A percentile compares a stretch with the other conserved stretches of the same genome.
phyloP scores from a whole-genome alignment of 2,888 invertebrate species.

The Ophion slaviceki region DNA sequence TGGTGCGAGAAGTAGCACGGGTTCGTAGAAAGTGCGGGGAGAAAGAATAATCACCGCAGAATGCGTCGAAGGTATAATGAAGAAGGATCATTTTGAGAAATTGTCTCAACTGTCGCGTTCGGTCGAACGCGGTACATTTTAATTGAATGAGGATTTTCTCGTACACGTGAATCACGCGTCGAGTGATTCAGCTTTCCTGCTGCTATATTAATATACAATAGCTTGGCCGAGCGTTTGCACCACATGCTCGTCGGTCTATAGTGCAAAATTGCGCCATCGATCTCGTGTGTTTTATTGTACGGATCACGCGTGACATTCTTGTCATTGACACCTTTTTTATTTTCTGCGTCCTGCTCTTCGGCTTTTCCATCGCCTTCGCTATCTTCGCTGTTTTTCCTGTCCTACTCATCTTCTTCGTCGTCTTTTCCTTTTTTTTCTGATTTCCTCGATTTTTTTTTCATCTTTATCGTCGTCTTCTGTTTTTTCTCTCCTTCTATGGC shows the following conservation, averaged over 20 bases:
- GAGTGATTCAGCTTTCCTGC: neutral
- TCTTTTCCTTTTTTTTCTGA: neutral
- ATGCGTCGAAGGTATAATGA: neutral
- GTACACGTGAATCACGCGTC: neutral
- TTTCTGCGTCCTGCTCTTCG: slow-evolving; percentile 56
- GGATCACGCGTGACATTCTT: slow-evolving; percentile 26
- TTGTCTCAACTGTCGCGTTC: neutral
- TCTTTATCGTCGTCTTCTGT: too few relatives aligned
- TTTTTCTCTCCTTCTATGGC: too few relatives aligned
- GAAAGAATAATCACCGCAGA: neutral
- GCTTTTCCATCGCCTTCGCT: too few relatives aligned
- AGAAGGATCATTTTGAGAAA: neutral
- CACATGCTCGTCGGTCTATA: slow-evolving; percentile 22
- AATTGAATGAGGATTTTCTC: neutral
- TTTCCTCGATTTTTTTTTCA: neutral
- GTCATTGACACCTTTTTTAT: slow-evolving; percentile 50
- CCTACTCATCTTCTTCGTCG: too few relatives aligned
- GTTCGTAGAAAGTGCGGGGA: neutral
- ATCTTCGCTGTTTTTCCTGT: too few relatives aligned
- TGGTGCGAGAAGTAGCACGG: neutral
- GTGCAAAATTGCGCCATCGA: slow-evolving; percentile 75
- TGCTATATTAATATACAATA: slow-evolving; percentile 17
- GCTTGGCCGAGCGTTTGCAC: slow-evolving; percentile 38
- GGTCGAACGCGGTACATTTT: neutral
- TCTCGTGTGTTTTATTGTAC: slow-evolving; percentile 72